Evolutionary conservation across 2,113 vertebrate genomes (phyloP), one percentile per base, ranked within the genome.

Genomic region (Grallaria varia): DNA sequence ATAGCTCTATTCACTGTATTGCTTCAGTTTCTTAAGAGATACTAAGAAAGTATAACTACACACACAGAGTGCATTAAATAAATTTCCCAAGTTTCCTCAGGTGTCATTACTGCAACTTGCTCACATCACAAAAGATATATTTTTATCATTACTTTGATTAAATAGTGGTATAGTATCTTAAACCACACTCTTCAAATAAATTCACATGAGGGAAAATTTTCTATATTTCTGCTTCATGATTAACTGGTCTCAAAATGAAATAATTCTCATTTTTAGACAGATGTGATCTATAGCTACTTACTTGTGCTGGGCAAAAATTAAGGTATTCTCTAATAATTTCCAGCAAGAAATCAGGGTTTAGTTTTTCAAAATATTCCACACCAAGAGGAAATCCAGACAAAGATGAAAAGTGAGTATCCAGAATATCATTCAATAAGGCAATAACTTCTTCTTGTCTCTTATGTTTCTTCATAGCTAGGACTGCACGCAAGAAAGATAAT

Each of bases 321-420:
- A 99, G 98, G 97, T 99, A 99, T 66, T 98, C 98, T 92, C 93
- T 99, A 93, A 99, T 96, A 64, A 99, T 98, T 97, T 99, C 99
- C 69, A 99, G 94, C 76, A 99, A 97, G 96, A 99, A 99, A 97
- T 99, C 99, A 35, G 99, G 99, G 95, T 99, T 99, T 95, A 99
- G 98, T 85, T 98, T 99, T 97, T 99, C 98, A 96, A 99, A 99
- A 97, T 99, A 99, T 68, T 99, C 98, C 71, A 99, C 98, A 45
- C 99, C 98, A 95, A 99, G 98, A 78, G 99, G 99, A 82, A 99
- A 97, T 69, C 98, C 98, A 96, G 97, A 98, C 64, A 99, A 97
- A 12, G 98, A 97, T 20, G 98, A 99, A 95, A 99, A 99, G 96
- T 99, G 99, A 60, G 97, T 98, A 92, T 99, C 99, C 95, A 99